Evolutionary conservation across 2,888 invertebrate genomes (phyloP).

Genomic region (Cancer borealis): DNA sequence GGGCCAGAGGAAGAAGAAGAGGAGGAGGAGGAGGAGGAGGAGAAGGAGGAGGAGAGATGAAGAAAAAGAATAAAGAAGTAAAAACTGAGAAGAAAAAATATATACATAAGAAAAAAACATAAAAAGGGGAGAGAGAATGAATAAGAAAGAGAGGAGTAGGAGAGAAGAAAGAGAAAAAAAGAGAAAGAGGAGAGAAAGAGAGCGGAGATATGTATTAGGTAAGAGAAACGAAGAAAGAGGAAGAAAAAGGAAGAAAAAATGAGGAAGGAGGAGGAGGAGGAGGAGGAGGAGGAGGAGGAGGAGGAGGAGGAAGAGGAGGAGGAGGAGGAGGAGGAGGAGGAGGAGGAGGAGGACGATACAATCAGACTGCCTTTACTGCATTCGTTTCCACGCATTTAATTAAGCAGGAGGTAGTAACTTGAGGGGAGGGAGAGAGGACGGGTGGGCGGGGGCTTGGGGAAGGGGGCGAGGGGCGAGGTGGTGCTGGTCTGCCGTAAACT

Average conservation of each 20-base stretch:
- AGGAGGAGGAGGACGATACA: conserved; percentile 39
- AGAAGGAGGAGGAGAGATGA: neutral
- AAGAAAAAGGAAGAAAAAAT: neutral
- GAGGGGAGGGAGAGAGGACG: neutral
- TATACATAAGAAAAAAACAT: neutral
- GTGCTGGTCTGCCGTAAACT: conserved; percentile 51
- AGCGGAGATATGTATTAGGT: neutral
- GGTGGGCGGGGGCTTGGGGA: neutral
- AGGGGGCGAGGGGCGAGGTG: neutral
- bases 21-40: neutral
- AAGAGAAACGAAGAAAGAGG: neutral
- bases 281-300: neutral
- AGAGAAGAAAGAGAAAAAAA: neutral
- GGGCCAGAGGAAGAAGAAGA: neutral
- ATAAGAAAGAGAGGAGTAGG: neutral
- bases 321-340: neutral
- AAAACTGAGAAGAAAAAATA: neutral
- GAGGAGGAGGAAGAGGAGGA: neutral
- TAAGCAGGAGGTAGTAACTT: conserved; percentile 64
- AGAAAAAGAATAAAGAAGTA: neutral
- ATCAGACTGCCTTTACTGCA: conserved; percentile 54
- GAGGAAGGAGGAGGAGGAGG: neutral
- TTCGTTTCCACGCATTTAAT: conserved; percentile 67
- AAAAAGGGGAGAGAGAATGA: neutral
- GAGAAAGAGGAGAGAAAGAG: neutral